Conservation (phyloP, 2,113 vertebrate genomes). For the Ochotona curzoniae region DNA sequence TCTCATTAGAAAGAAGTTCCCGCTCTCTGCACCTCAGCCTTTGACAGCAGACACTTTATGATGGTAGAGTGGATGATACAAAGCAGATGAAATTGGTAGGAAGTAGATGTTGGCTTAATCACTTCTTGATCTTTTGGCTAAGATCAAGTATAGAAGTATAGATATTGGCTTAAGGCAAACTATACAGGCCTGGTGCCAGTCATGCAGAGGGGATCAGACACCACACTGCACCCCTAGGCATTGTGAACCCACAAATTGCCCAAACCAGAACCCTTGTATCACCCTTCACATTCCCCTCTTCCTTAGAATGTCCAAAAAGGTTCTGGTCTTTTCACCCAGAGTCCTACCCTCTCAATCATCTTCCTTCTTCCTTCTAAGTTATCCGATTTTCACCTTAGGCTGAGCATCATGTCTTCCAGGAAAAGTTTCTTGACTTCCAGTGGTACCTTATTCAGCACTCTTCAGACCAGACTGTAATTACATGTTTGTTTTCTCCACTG, state of each 20-base stretch:
- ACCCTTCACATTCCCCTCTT: background rate
- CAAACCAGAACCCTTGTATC: background rate
- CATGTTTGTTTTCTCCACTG: background rate
- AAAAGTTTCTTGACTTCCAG: background rate
- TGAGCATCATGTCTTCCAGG: background rate
- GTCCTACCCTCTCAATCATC: background rate
- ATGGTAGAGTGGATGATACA: constrained; percentile 39
- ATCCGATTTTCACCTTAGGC: background rate
- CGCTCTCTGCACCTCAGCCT: constrained; percentile 74
- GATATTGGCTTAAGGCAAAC: background rate
- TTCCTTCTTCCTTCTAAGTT: background rate
- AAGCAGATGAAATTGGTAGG: constrained; percentile 49
- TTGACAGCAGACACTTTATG: constrained; percentile 74
- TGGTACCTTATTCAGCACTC: fast-evolving
- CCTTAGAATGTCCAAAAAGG: background rate
- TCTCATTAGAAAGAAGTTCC: constrained; percentile 77
- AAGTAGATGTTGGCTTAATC: background rate
- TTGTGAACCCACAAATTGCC: fast-evolving
- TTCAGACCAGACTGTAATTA: background rate
- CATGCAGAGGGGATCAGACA: background rate
- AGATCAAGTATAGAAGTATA: no score
- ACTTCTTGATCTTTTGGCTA: no score
- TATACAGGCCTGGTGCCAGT: background rate
- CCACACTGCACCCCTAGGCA: background rate
- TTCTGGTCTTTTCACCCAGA: background rate